These are phyloP conservation scores for Bucorvus abyssinicus DNA, from an alignment of 2,797 vertebrate species.

Conservation along the genomic window DNA sequence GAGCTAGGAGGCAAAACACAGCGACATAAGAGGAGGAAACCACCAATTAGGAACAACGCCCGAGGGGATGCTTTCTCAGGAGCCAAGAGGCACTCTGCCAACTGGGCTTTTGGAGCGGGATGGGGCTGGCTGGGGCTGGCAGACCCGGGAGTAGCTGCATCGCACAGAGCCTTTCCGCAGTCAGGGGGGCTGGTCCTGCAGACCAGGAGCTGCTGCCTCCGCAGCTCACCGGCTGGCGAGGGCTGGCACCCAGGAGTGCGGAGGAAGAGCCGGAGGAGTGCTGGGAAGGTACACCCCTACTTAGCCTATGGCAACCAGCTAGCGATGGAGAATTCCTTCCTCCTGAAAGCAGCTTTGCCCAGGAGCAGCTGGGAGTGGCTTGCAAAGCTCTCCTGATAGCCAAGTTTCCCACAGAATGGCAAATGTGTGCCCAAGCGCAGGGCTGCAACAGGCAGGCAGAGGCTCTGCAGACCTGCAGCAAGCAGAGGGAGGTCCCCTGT, in stretches of 20 bases:
- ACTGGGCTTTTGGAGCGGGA: background rate
- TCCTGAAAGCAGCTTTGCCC: background rate
- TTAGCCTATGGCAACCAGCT: background rate
- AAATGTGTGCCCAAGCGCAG: rapidly evolving
- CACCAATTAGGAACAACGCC: conserved; percentile 64
- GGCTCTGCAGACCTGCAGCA: background rate
- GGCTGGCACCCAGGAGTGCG: background rate
- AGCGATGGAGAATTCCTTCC: background rate
- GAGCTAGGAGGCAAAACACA: conserved; percentile 55
- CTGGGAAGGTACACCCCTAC: background rate
- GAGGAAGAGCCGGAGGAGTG: background rate
- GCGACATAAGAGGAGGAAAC: conserved; percentile 44
- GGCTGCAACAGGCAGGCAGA: background rate
- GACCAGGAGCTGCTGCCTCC: background rate
- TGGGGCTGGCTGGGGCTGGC: background rate
- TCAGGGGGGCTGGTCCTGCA: background rate
- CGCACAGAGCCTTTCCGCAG: background rate
- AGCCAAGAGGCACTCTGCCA: conserved; percentile 60
- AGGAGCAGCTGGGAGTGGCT: background rate
- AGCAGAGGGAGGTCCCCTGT: background rate
- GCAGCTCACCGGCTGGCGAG: background rate
- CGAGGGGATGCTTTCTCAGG: conserved; percentile 7
- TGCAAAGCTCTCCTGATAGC: background rate
- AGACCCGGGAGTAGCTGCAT: background rate
- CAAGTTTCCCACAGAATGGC: background rate